Evolutionary conservation across 1,140 invertebrate species (phyloP), one percentile per base, ranked within the genome.

Genomic region (Aphidius ervi): DNA sequence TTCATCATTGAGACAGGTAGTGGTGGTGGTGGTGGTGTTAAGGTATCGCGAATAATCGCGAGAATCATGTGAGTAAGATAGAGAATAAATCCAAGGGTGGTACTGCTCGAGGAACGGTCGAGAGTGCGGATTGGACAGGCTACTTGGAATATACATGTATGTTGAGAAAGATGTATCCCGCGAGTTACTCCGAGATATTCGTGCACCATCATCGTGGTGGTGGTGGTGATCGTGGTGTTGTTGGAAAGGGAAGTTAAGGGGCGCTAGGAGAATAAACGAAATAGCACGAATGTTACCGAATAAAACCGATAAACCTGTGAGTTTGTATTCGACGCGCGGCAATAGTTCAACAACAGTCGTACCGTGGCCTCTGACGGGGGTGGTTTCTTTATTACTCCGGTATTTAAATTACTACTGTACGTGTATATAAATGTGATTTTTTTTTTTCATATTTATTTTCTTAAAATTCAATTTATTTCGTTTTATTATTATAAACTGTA

Each of bases 291-390:
- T 16, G 0, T 0, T 4, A 5, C 67, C 74, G 74, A 74, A 42
- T 9, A 5, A 6, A 5, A 4, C 47, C 70, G 64, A 61, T 56
- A 41, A 2, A 20, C n/a, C 23, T 2, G 48, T 50, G 66, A 70
- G 16, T 9, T 39, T 31, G 2, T 37, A 23, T 45, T 42, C 58
- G 57, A 74, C 75, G 75, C 75, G 75, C 74, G 73, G 68, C 74
- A 75, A 75, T 67, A 65, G 56, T 55, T 56, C 62, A 67, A 62
- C 69, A 71, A 71, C 73, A 79, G 77, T 78, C 69, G 70, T 73
- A 74, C 71, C 76, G 77, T 74, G 73, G 73, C 75, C 69, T 76
- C 68, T 68, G 62, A 65, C 60, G 65, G 64, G 70, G 70, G 71
- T 73, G 71, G 72, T 68, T 63, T 54, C 53, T 31, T 50, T 31